Conservation (phyloP, 2,113 vertebrate species). For the Ammodramus savannarum region DNA sequence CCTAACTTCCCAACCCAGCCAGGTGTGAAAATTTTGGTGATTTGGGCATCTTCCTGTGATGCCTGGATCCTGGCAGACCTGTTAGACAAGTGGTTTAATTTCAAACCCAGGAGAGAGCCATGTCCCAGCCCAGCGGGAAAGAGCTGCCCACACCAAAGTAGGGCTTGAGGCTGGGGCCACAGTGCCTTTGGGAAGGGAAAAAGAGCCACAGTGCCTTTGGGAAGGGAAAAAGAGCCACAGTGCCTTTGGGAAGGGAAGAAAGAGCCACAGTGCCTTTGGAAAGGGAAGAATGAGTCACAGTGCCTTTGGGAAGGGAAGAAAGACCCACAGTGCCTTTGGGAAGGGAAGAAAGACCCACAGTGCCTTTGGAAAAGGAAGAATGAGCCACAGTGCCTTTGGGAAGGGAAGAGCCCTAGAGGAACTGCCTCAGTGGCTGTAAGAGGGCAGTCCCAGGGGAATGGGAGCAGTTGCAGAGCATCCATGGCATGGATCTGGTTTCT, state of each 20-base stretch:
- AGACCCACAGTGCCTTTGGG: too few species aligned
- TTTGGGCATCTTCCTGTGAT: not conserved
- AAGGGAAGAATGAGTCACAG: not conserved
- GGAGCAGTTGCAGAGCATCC: rapidly evolving
- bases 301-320: not conserved
- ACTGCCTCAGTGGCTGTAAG: rapidly evolving
- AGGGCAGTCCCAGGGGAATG: not conserved
- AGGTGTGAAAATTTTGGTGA: not conserved
- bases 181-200: not conserved
- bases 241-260: not conserved
- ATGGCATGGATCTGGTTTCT: not conserved
- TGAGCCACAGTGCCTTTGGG: too few species aligned
- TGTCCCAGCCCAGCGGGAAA: not conserved
- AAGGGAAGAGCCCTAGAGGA: not conserved
- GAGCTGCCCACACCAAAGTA: not conserved
- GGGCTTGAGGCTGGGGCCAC: not conserved
- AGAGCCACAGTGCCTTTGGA: not conserved
- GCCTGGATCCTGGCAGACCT: not conserved
- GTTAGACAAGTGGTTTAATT: not conserved
- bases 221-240: too few species aligned
- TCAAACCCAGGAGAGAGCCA: not conserved
- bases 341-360: not conserved
- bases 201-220: not conserved
- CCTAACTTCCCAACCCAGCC: not conserved
- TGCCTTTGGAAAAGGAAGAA: too few species aligned